Evolutionary conservation across 2,888 invertebrate species (phyloP), one percentile per base, ranked within the genome.

Genomic region (Himalopsyche tibetana): DNA sequence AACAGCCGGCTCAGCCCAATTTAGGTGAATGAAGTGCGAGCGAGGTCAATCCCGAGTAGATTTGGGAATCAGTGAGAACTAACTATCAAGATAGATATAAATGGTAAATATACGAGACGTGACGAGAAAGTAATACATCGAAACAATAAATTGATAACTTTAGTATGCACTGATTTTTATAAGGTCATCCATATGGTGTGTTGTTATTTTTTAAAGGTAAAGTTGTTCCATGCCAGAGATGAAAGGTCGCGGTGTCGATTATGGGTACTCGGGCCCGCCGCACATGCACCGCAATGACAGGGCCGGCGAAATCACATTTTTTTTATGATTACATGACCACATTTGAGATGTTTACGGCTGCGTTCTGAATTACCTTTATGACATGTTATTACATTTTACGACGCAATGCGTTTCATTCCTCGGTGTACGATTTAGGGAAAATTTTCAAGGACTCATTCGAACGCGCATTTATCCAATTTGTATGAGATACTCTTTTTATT

Each of bases 231-330:
- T 19, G 19, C 19, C 63, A 19, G 63, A 63, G 63, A 63, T 63
- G 63, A 63, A 63, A 63, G 63, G 63, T 63, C 63, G 63, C 63
- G 19, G 63, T 11, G 63, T 63, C 63, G 63, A 63, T 63, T 11
- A 28, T 63, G 63, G 56, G 56, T 56, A 56, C 63, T 11, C 9
- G 4, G 0, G 8, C 19, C 19, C 63, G 28, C 63, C 63, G 63
- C n/a, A 15, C 19, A 11, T n/a, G 63, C 63, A 63, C 63, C 28
- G 63, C 63, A 63, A 28, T 4, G 19, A 63, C 19, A 63, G 63
- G 63, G 63, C 19, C 63, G 51, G 63, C 63, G 63, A 63, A 63
- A 63, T 63, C 19, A 19, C 63, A 63, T 63, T 63, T 63, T 42
- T 42, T 63, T 63, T 63, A 63, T 63, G 4, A 63, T 19, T 63